Conservation (phyloP, 2,113 vertebrate species). For the Lepisosteus oculatus region DNA sequence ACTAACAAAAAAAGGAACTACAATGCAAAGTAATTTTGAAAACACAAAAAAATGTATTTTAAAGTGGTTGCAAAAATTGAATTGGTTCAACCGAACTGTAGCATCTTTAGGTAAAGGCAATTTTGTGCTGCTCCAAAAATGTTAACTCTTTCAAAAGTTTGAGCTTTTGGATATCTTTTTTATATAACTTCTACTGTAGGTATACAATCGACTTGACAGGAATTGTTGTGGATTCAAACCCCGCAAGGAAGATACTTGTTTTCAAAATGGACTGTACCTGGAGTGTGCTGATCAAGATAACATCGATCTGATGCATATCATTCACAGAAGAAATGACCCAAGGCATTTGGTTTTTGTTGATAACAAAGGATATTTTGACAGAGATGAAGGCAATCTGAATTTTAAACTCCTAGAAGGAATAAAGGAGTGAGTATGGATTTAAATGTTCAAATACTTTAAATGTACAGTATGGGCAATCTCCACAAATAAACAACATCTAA, state of each 20-base stretch:
- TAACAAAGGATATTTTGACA: conserved; percentile 91
- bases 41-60: too few species aligned
- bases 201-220: conserved; percentile 86
- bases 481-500: too few species aligned
- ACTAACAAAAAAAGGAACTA: too few species aligned
- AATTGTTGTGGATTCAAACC: conserved; percentile 94
- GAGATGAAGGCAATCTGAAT: conserved; percentile 90
- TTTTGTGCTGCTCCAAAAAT: too few species aligned
- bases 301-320: conserved; percentile 71
- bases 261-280: conserved; percentile 55
- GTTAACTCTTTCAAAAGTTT: too few species aligned
- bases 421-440: conserved; percentile 78
- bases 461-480: too few species aligned
- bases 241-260: conserved; percentile 78
- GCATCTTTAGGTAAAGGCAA: too few species aligned
- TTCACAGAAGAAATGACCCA: conserved; percentile 71
- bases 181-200: conserved; percentile 53
- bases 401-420: conserved; percentile 90
- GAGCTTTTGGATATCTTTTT: too few species aligned
- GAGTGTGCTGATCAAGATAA: conserved; percentile 67
- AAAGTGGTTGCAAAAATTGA: too few species aligned
- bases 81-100: too few species aligned
- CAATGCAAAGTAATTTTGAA: too few species aligned
- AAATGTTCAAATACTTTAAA: not conserved
- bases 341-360: conserved; percentile 79